A percentile compares a stretch with the other conserved stretches of the same genome.
Evolutionary conservation across 2,113 vertebrate genomes (phyloP).

Genomic region (Mormyrus iriodes): DNA sequence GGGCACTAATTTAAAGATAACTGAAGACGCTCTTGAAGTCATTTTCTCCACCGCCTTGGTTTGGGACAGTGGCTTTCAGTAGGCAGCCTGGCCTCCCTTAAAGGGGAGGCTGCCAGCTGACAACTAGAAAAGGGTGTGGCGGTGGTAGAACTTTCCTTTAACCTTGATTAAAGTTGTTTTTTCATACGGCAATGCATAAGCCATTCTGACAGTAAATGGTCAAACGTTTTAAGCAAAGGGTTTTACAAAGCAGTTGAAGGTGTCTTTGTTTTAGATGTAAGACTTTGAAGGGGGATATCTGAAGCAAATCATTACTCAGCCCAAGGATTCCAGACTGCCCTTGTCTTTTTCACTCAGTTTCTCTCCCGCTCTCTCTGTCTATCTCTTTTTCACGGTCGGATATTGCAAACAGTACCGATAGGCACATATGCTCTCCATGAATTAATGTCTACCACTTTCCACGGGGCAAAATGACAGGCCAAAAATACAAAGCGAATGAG

Average conservation of each 20-base stretch:
- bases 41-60: neutral
- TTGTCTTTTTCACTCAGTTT: neutral
- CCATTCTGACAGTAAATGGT: neutral
- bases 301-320: neutral
- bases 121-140: neutral
- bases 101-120: neutral
- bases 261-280: constrained; percentile 4
- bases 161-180: neutral
- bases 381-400: neutral
- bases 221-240: constrained; percentile 1
- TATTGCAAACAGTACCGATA: neutral
- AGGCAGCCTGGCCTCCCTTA: neutral
- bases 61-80: neutral
- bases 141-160: neutral
- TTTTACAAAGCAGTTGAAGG: neutral
- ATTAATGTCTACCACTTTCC: neutral
- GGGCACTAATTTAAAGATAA: neutral
- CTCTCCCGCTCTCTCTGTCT: neutral
- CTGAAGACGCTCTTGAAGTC: neutral
- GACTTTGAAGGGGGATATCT: constrained; percentile 1
- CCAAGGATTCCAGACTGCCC: neutral
- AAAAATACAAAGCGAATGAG: constrained; percentile 6
- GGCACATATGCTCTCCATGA: neutral
- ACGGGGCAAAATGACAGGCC: neutral
- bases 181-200: neutral